A percentile compares a stretch with the other conserved stretches of the same genome.
phyloP scores from a whole-genome alignment of 2,888 invertebrate genomes.

The Resseliella maxima region DNA sequence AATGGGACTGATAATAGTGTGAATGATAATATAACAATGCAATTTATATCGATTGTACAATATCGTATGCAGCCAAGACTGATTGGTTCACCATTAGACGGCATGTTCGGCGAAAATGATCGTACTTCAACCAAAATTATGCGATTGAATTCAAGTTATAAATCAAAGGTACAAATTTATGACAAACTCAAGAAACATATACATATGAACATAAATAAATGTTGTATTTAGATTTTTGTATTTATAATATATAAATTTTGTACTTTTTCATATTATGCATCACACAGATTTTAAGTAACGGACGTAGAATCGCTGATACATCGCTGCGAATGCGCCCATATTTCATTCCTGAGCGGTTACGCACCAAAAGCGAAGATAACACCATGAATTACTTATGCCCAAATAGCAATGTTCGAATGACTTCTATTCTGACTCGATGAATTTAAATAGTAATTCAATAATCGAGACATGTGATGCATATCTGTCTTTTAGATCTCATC shows the following conservation, averaged over 20 bases:
- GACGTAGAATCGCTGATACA: constrained; percentile 58
- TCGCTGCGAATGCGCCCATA: constrained; percentile 71
- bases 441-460: constrained; percentile 54
- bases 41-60: background rate
- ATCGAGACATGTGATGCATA: constrained; percentile 61
- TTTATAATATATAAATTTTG: background rate
- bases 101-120: constrained; percentile 27
- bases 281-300: constrained; percentile 56
- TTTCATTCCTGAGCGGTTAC: constrained; percentile 70
- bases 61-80: background rate
- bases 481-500: too few species aligned
- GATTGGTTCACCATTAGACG: constrained; percentile 38
- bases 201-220: too few species aligned
- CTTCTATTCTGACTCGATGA: constrained; percentile 60
- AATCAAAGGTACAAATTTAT: background rate
- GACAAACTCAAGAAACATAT: too few species aligned
- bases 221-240: too few species aligned
- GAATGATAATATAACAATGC: constrained; percentile 30
- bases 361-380: constrained; percentile 75
- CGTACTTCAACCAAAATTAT: background rate
- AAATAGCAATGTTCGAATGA: background rate
- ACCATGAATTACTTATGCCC: constrained; percentile 63
- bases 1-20: background rate
- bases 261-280: background rate
- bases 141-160: background rate